A percentile compares a stretch with the other conserved stretches of the same genome.
Conservation (phyloP, 2,113 vertebrate species). For the Tinamus guttatus region DNA sequence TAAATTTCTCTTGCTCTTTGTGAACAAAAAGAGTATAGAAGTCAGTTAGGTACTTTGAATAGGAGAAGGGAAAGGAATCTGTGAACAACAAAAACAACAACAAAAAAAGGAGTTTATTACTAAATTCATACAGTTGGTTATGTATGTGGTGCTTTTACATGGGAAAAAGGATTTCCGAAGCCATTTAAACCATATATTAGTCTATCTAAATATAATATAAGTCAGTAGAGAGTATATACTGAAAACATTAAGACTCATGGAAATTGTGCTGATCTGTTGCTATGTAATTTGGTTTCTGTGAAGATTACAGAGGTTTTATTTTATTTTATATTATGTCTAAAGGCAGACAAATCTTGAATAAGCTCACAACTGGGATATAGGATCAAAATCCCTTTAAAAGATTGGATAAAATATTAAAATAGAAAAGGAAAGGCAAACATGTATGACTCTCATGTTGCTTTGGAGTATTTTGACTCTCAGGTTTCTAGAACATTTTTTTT, state of each 20-base stretch:
- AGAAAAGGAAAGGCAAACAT: neutral
- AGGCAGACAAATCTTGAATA: conserved; percentile 6
- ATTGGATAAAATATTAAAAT: conserved; percentile 13
- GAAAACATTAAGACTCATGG: neutral
- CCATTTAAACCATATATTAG: neutral
- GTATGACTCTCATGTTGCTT: neutral
- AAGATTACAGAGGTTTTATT: neutral
- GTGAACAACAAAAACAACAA: neutral
- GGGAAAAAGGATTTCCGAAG: neutral
- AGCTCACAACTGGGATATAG: neutral
- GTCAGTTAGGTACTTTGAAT: neutral
- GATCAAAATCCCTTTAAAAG: conserved; percentile 5
- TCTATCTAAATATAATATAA: conserved; percentile 39
- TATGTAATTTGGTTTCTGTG: conserved; percentile 43
- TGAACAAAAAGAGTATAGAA: neutral
- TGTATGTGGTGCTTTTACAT: neutral
- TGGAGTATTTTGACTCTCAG: neutral
- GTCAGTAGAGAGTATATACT: neutral
- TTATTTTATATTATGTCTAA: neutral
- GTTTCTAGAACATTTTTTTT: neutral
- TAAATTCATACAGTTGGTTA: neutral
- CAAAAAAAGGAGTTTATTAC: neutral
- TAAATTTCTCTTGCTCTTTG: neutral
- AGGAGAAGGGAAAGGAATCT: neutral
- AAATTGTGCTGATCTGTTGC: conserved; percentile 29